Base-by-base conservation (phyloP, 2,888 invertebrate species). In the Carabus problematicus region DNA sequence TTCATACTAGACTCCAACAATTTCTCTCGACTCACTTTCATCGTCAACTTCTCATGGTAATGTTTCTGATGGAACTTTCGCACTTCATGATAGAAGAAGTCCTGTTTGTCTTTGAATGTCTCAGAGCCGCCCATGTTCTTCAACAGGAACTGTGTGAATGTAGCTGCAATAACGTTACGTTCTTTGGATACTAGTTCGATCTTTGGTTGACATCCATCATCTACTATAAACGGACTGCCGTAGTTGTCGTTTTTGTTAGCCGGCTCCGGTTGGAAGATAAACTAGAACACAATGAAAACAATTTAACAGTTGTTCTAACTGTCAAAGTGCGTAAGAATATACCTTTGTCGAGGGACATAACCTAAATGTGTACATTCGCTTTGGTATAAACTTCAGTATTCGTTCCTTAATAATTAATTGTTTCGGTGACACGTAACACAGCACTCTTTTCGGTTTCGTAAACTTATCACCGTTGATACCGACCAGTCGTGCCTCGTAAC, bases 101-200 rank as follows among this genome's bases (percentile, higher is more conserved):
- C 80, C 75, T 89, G 89, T 76, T 90, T 90, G 79, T 89, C 89
- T 85, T 95, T 94, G 79, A 97, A 97, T 9, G 95, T 93, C 82
- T 97, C 97, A 55, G 95, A 96, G 1, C 97, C 97, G 61, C 96
- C 97, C 80, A 95, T 95, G 84, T 96, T 96, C 83, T 94, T 94
- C 40, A 95, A 84, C 73, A 97, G 86, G 79, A 96, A 94, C 79
- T 94, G 91, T 1, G 95, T 93, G 82, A 95, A 97, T 18, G 95
- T 94, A 70, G 97, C 96, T 3, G 95, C 95, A 74, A 97, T 92
- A 60, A 96, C 91, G 81, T 95, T 95, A 1, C 95, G 86, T 80
- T 95, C 94, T 72, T 91, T 89, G 1, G 94, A 91, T 70, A 90
- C 88, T 75, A 97, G 84, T 81, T 92, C 90, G 72, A 97, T 88